Percentiles rank a stretch among this genome's conserved stretches.
phyloP scores from a whole-genome alignment of 2,797 vertebrate species.

The Oceanodroma leucorhoa region DNA sequence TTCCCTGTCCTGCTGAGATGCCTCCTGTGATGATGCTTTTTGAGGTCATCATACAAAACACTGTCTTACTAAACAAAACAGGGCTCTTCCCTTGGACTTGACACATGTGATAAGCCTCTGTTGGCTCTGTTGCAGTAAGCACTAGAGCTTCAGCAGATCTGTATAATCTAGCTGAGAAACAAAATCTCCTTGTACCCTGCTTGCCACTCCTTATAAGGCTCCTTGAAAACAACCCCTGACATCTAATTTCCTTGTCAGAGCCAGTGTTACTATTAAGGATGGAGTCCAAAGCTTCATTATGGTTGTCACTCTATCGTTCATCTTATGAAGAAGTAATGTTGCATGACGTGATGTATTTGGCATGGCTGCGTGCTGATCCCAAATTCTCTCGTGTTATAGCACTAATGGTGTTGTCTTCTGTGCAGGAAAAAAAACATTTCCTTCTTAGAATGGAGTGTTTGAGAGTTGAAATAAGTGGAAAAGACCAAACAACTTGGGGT shows the following conservation, averaged over 20 bases:
- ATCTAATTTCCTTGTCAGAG: background rate
- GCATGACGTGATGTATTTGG: background rate
- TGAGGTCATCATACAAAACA: background rate
- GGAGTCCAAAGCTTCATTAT: background rate
- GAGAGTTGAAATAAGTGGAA: background rate
- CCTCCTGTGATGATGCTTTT: background rate
- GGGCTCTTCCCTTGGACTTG: background rate
- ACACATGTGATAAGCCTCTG: background rate
- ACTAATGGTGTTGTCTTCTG: background rate
- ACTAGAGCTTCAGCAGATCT: background rate
- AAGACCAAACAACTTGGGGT: background rate
- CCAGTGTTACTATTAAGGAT: background rate
- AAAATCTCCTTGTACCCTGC: background rate
- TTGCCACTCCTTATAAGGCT: background rate
- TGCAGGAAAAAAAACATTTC: background rate
- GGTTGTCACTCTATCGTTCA: background rate
- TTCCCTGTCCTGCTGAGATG: background rate
- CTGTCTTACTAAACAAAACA: background rate
- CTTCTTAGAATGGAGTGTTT: background rate
- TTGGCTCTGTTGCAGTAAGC: background rate
- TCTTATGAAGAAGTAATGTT: rapidly evolving
- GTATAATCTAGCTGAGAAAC: background rate
- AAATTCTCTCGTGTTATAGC: background rate
- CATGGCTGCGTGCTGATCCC: background rate
- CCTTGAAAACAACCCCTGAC: background rate